Evolutionary conservation across 2,888 invertebrate genomes (phyloP).

Genomic region (Chironomus tentans): DNA sequence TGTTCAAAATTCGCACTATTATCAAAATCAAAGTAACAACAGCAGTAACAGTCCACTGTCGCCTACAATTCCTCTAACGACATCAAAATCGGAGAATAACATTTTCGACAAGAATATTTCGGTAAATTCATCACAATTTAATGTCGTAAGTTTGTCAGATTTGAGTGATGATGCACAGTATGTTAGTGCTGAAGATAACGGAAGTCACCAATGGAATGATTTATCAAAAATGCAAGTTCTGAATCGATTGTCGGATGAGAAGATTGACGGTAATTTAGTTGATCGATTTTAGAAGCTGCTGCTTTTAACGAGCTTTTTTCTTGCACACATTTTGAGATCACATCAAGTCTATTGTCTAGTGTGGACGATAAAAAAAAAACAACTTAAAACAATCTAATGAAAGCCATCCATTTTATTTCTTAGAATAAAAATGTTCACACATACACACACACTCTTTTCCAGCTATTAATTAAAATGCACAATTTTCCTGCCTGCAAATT

Average conservation of each 20-base stretch:
- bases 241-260: constrained; percentile 22
- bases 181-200: background rate
- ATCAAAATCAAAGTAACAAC: background rate
- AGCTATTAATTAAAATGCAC: no score
- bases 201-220: constrained; percentile 29
- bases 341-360: background rate
- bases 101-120: constrained; percentile 31
- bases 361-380: no score
- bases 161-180: constrained; percentile 31
- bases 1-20: no score
- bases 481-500: background rate
- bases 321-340: background rate
- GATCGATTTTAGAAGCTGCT: constrained; percentile 13
- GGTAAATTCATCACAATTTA: constrained; percentile 30
- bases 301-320: background rate
- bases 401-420: background rate
- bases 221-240: constrained; percentile 30
- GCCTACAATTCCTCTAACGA: background rate
- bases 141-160: constrained; percentile 34
- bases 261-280: constrained; percentile 2
- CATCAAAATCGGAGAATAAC: constrained; percentile 34
- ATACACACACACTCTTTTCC: background rate
- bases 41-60: background rate
- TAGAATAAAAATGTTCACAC: background rate
- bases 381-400: background rate